Conservation (phyloP, 2,113 vertebrate genomes). For the Erythrolamprus reginae region DNA sequence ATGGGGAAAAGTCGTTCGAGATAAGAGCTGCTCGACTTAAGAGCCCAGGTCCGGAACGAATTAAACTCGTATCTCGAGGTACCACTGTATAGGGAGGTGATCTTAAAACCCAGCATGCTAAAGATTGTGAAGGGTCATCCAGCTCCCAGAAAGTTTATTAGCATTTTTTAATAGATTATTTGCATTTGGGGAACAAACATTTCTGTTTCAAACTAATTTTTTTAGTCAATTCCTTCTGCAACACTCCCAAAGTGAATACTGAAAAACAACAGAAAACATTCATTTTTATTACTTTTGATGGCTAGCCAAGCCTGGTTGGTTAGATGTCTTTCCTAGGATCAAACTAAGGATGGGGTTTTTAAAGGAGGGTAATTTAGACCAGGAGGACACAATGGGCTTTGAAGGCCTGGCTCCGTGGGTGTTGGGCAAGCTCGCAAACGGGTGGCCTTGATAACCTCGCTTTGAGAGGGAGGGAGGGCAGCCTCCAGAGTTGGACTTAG, state of each 20-base stretch:
- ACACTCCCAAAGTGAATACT: neutral
- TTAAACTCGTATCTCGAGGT: too few relatives aligned
- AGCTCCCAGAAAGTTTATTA: neutral
- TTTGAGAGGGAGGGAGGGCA: conserved; percentile 44
- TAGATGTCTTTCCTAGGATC: neutral
- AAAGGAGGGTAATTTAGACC: neutral
- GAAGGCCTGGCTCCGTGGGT: conserved; percentile 19
- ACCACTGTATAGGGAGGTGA: neutral
- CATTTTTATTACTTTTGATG: neutral
- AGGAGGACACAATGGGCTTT: neutral
- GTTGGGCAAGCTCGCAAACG: conserved; percentile 26
- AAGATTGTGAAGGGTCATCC: neutral
- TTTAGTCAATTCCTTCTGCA: neutral
- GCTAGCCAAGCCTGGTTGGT: neutral
- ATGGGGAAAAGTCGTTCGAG: too few relatives aligned
- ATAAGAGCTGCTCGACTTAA: too few relatives aligned
- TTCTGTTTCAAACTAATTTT: neutral
- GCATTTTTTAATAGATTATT: neutral
- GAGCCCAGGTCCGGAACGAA: too few relatives aligned
- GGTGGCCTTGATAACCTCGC: conserved; percentile 67
- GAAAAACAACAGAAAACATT: too few relatives aligned
- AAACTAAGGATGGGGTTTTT: neutral
- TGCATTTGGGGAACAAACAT: neutral
- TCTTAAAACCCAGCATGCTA: neutral
- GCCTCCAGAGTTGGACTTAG: conserved; percentile 52